A percentile compares a stretch with the other conserved stretches of the same genome.
phyloP scores from a whole-genome alignment of 1,140 invertebrate species.

The Ostrea denselamellosa region DNA sequence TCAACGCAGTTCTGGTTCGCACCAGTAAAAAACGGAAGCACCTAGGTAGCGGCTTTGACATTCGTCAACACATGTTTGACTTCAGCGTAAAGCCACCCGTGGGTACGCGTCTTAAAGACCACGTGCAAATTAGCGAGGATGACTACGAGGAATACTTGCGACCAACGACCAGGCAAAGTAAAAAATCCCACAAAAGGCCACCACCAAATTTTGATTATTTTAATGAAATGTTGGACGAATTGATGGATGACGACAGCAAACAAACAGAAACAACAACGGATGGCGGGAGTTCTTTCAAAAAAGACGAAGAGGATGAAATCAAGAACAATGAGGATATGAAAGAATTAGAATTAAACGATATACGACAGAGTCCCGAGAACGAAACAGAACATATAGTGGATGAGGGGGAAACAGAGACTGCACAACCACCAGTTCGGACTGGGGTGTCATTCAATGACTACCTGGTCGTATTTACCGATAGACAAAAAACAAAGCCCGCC shows the following conservation, averaged over 20 bases:
- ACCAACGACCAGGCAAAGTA: conserved; percentile 2
- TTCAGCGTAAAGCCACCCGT: conserved; percentile 4
- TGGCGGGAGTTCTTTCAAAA: conserved; percentile 22
- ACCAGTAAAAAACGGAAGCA: conserved; percentile 16
- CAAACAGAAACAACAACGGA: conserved; percentile 20
- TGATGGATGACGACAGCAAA: conserved; percentile 17
- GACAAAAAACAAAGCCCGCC: neutral
- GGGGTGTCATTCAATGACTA: conserved; percentile 6
- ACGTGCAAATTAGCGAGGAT: conserved; percentile 10
- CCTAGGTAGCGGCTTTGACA: neutral
- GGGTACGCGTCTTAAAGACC: conserved; percentile 21
- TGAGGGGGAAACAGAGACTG: neutral
- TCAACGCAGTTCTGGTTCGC: conserved; percentile 23
- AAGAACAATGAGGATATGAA: neutral
- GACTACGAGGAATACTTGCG: conserved; percentile 7
- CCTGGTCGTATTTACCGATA: neutral
- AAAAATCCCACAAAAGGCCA: neutral
- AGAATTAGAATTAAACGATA: neutral
- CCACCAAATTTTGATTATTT: conserved; percentile 22
- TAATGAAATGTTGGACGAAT: conserved; percentile 27
- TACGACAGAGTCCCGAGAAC: neutral
- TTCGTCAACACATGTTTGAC: conserved; percentile 28
- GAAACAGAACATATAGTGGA: neutral
- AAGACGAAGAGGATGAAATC: neutral
- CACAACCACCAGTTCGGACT: neutral